Conservation (phyloP, 2,888 invertebrate genomes). For the Melikaiella ostensackeni region DNA sequence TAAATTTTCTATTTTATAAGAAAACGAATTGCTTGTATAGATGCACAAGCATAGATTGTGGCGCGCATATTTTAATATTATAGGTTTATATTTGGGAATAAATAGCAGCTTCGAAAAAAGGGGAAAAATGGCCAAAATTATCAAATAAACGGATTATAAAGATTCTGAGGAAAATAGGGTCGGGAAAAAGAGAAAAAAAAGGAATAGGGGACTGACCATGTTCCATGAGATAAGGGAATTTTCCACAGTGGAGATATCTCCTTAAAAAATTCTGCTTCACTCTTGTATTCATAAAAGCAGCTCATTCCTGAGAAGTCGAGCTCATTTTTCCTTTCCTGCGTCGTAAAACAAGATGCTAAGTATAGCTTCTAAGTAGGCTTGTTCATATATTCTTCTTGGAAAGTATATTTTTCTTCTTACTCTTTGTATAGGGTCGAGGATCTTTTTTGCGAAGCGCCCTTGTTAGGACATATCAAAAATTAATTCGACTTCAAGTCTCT, state of each 20-base stretch:
- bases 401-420: not conserved
- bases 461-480: constrained; percentile 53
- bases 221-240: not conserved
- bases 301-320: constrained; percentile 62
- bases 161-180: no score
- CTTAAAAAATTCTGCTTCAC: constrained; percentile 13
- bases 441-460: constrained; percentile 40
- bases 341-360: constrained; percentile 33
- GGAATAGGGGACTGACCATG: no score
- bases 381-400: constrained; percentile 50
- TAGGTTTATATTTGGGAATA: no score
- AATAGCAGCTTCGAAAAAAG: no score
- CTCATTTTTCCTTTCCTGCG: constrained; percentile 21
- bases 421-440: constrained; percentile 2
- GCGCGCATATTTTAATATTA: no score
- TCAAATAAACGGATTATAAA: no score
- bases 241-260: not conserved
- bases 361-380: constrained; percentile 54
- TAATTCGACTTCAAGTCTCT: constrained; percentile 42
- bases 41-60: no score
- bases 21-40: no score
- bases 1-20: no score
- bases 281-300: constrained; percentile 61
- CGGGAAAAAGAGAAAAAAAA: no score
- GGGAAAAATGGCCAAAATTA: no score